Evolutionary conservation across 2,797 vertebrate species (phyloP).

Genomic region (Danio jaintianensis): DNA sequence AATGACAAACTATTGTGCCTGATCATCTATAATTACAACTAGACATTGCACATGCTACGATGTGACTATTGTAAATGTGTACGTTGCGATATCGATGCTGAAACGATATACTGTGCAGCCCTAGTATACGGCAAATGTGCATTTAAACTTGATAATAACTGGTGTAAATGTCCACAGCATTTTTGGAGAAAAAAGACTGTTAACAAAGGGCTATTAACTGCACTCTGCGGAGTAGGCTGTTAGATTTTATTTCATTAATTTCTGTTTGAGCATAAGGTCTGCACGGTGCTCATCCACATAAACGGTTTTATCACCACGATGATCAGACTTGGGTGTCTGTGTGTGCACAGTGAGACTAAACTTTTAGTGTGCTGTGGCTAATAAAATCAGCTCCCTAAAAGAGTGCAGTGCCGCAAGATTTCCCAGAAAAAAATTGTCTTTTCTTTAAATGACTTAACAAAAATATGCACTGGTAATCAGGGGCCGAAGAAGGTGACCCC

Average conservation of each 20-base stretch:
- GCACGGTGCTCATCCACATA: not conserved
- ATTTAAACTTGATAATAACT: not conserved
- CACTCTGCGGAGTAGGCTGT: constrained; percentile 44
- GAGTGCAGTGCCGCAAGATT: not conserved
- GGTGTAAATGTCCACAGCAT: not conserved
- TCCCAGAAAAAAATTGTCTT: not conserved
- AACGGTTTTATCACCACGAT: not conserved
- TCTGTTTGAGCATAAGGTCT: constrained; percentile 22
- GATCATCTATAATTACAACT: no score
- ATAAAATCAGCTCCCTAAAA: constrained; percentile 24
- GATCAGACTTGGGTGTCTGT: not conserved
- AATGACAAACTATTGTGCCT: no score
- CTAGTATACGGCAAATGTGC: not conserved
- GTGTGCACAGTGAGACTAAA: constrained; percentile 3
- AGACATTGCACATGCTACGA: no score
- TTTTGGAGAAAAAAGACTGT: not conserved
- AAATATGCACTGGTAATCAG: no score
- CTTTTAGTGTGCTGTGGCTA: constrained; percentile 14
- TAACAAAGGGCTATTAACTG: constrained; percentile 51
- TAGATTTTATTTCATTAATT: constrained; percentile 57
- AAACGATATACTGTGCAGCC: no score
- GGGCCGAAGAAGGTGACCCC: no score
- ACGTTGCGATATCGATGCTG: no score
- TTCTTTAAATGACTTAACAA: not conserved
- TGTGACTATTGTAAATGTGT: no score